A percentile compares a stretch with the other conserved stretches of the same genome.
phyloP scores from a whole-genome alignment of 2,797 vertebrate species.

The Brachymystax lenok region DNA sequence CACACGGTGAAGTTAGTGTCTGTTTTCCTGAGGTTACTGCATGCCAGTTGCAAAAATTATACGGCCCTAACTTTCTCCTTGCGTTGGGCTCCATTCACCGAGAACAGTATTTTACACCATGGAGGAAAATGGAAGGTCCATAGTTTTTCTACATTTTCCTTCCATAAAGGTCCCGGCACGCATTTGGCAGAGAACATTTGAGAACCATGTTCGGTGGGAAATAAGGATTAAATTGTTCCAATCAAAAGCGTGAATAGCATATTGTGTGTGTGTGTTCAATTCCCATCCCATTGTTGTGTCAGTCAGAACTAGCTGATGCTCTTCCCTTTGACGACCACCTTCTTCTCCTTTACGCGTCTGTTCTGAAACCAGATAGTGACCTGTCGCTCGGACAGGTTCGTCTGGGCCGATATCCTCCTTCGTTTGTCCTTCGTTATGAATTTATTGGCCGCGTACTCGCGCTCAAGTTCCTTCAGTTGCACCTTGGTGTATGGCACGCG shows the following conservation, averaged over 20 bases:
- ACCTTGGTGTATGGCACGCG: slow-evolving; percentile 97
- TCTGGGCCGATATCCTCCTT: slow-evolving; percentile 94
- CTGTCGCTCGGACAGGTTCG: slow-evolving; percentile 96
- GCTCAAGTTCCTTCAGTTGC: slow-evolving; percentile 98
- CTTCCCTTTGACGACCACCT: slow-evolving; percentile 97
- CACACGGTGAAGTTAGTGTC: slow-evolving; percentile 48
- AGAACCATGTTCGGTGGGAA: slow-evolving; percentile 29
- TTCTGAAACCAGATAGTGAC: slow-evolving; percentile 99
- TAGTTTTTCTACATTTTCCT: slow-evolving; percentile 36
- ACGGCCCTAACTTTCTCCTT: slow-evolving; percentile 22
- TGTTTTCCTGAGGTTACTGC: slow-evolving; percentile 75
- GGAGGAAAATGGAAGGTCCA: slow-evolving; percentile 32
- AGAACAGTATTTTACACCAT: slow-evolving; percentile 55
- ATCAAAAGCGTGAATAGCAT: slow-evolving; percentile 30
- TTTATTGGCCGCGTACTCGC: slow-evolving; percentile 98
- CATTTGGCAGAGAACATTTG: slow-evolving; percentile 24
- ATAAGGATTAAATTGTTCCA: slow-evolving; percentile 32
- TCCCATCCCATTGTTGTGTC: background rate
- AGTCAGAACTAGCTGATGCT: slow-evolving; percentile 85
- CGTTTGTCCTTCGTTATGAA: slow-evolving; percentile 99
- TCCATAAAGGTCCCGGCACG: slow-evolving; percentile 57
- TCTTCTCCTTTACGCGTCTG: slow-evolving; percentile 98
- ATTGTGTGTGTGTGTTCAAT: background rate
- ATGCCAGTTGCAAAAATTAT: slow-evolving; percentile 56
- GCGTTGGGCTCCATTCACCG: slow-evolving; percentile 19